Conservation (phyloP, 2,888 invertebrate species). For the Stenotaenia linearis region DNA sequence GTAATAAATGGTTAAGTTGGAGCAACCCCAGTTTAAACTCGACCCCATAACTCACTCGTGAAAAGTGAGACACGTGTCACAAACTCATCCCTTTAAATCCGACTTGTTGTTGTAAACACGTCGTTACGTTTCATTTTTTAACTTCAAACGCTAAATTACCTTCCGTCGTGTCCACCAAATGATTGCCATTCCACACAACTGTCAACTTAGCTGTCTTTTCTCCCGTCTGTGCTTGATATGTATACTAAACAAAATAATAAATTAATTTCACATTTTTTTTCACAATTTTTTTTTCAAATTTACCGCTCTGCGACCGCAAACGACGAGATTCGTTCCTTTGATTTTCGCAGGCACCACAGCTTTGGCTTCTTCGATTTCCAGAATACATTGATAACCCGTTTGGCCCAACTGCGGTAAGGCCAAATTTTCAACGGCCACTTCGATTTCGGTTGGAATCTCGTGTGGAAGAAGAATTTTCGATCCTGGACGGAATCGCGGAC, state of each 20-base stretch:
- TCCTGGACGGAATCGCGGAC: conserved; percentile 71
- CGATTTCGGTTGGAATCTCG: conserved; percentile 80
- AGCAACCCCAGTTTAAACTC: neutral
- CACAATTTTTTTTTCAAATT: too few species aligned
- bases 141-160: conserved; percentile 36
- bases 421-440: conserved; percentile 81
- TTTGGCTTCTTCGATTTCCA: conserved; percentile 48
- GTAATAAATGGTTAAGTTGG: neutral
- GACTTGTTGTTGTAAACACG: neutral
- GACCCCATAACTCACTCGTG: neutral
- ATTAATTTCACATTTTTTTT: too few species aligned
- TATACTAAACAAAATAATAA: conserved; percentile 56
- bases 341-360: conserved; percentile 42
- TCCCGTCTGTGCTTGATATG: conserved; percentile 78
- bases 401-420: conserved; percentile 77
- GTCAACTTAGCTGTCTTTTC: conserved; percentile 83
- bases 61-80: neutral
- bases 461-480: conserved; percentile 76
- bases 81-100: neutral
- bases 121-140: neutral
- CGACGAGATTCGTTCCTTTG: conserved; percentile 37
- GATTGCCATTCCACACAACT: conserved; percentile 89
- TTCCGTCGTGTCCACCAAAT: conserved; percentile 80
- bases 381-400: conserved; percentile 84
- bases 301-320: conserved; percentile 41